Percentiles rank a stretch among this genome's conserved stretches.
Evolutionary conservation across 2,113 vertebrate species (phyloP).

Genomic region (Trematocara stigmaticum): DNA sequence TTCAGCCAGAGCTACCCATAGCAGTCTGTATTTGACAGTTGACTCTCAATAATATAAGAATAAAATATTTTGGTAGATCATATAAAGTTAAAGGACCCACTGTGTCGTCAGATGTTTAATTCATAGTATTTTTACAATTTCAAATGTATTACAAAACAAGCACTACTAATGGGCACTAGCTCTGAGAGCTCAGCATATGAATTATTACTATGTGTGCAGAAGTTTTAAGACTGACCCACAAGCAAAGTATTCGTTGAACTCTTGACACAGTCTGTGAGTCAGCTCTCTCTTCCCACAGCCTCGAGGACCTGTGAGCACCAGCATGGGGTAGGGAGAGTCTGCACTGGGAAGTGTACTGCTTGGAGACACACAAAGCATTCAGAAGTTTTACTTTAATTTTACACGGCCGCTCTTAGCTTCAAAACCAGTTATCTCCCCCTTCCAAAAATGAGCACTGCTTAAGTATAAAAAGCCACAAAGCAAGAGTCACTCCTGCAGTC

Average conservation of each 20-base stretch:
- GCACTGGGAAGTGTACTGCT: conserved; percentile 78
- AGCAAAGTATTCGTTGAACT: conserved; percentile 82
- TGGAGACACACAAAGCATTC: not conserved
- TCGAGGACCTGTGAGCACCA: conserved; percentile 84
- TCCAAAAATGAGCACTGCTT: not conserved
- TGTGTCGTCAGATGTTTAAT: not conserved
- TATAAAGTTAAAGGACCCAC: not conserved
- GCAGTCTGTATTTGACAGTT: not conserved
- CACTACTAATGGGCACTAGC: not conserved
- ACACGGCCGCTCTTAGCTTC: not conserved
- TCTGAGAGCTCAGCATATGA: not conserved
- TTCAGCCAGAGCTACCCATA: not conserved
- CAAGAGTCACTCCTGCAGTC: not conserved
- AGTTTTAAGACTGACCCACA: conserved; percentile 76
- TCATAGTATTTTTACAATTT: not conserved
- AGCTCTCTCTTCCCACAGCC: conserved; percentile 86
- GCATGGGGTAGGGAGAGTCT: conserved; percentile 83
- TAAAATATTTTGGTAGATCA: not conserved
- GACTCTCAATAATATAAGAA: not conserved
- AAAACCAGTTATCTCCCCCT: not conserved
- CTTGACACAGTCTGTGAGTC: conserved; percentile 80
- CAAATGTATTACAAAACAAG: not conserved
- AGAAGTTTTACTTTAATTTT: not conserved
- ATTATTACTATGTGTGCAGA: not conserved
- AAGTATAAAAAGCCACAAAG: not conserved